Percentiles rank a stretch among this genome's conserved stretches.
Conservation (phyloP, 2,888 invertebrate genomes). For the Gerris lacustris region DNA sequence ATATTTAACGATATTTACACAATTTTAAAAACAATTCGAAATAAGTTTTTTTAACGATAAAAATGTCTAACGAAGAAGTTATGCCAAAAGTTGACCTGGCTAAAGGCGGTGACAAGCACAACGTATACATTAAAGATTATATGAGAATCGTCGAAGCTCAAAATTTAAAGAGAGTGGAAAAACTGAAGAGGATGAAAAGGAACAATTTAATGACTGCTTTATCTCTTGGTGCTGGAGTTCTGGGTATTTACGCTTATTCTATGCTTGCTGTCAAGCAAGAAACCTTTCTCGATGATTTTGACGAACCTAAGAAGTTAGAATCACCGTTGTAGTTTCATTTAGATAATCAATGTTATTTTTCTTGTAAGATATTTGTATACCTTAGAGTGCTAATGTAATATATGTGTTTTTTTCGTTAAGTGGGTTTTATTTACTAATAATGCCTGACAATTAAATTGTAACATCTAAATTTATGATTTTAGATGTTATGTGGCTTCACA, state of each 20-base stretch:
- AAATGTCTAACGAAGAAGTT: slow-evolving; percentile 37
- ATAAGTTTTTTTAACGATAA: not conserved
- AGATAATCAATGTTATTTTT: not conserved
- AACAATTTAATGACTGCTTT: slow-evolving; percentile 57
- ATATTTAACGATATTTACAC: no score
- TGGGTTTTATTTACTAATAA: not conserved
- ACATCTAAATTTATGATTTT: not conserved
- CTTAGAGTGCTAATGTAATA: slow-evolving; percentile 9
- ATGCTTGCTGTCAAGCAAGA: slow-evolving; percentile 80
- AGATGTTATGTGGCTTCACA: no score
- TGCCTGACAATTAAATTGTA: not conserved
- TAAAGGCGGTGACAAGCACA: slow-evolving; percentile 37
- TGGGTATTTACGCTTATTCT: slow-evolving; percentile 75
- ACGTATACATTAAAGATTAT: slow-evolving; percentile 53
- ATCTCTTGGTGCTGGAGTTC: slow-evolving; percentile 50
- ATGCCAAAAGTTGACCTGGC: slow-evolving; percentile 46
- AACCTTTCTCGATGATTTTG: slow-evolving; percentile 84
- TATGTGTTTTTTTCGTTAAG: slow-evolving; percentile 17
- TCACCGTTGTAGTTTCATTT: slow-evolving; percentile 3
- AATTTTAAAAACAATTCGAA: no score
- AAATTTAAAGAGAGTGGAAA: slow-evolving; percentile 59
- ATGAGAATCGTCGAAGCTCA: slow-evolving; percentile 66
- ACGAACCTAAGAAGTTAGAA: slow-evolving; percentile 49
- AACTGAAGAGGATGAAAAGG: slow-evolving; percentile 48
- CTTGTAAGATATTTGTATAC: slow-evolving; percentile 2